These are phyloP conservation scores for Microcaecilia unicolor DNA, from an alignment of 2,797 vertebrate species.

Conservation along the genomic window DNA sequence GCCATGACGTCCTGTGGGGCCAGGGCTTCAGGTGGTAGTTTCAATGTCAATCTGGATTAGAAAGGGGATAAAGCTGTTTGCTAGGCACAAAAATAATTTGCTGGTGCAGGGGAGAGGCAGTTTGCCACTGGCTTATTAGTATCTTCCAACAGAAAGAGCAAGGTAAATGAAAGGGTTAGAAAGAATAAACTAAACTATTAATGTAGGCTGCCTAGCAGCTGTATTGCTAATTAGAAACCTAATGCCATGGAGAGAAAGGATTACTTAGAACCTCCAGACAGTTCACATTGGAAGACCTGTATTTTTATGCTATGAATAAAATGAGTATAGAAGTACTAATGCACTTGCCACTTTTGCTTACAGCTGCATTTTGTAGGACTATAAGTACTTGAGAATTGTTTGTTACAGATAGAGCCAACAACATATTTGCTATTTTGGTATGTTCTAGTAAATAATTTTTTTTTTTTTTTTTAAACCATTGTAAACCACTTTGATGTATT, in stretches of 20 bases:
- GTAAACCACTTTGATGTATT: too few relatives aligned
- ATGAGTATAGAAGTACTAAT: neutral
- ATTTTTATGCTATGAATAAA: slow-evolving; percentile 2
- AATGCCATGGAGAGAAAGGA: slow-evolving; percentile 7
- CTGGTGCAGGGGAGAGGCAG: slow-evolving; percentile 10
- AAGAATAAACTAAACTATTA: slow-evolving; percentile 16
- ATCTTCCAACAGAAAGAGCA: slow-evolving; percentile 12
- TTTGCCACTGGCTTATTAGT: slow-evolving; percentile 18
- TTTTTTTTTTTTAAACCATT: too few relatives aligned
- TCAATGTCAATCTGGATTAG: slow-evolving; percentile 27
- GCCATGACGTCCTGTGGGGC: slow-evolving; percentile 2
- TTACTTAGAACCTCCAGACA: slow-evolving; percentile 8
- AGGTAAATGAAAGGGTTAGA: slow-evolving; percentile 26
- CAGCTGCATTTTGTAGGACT: too few relatives aligned
- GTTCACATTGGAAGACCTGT: slow-evolving; percentile 8
- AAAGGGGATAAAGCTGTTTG: slow-evolving; percentile 6
- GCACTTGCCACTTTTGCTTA: too few relatives aligned
- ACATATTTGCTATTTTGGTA: too few relatives aligned
- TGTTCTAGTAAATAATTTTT: too few relatives aligned
- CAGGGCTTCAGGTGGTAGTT: slow-evolving; percentile 18
- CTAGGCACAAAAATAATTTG: slow-evolving; percentile 20
- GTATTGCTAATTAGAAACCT: slow-evolving; percentile 20
- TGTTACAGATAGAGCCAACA: too few relatives aligned
- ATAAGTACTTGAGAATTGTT: too few relatives aligned
- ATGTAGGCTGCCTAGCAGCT: slow-evolving; percentile 16